Evolutionary conservation across 2,797 vertebrate species (phyloP).

Genomic region (Ciconia nigra): DNA sequence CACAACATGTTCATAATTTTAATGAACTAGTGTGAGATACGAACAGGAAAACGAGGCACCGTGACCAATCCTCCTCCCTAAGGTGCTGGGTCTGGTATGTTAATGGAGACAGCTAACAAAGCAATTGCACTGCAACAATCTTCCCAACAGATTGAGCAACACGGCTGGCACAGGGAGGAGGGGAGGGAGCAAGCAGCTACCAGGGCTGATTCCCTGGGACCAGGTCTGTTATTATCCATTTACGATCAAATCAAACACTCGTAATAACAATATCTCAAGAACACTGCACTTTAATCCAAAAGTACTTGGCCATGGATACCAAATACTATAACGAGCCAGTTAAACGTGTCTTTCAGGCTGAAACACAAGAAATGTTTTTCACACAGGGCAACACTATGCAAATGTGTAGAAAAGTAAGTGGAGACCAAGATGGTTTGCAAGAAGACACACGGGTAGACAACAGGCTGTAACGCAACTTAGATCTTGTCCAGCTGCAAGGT

Average conservation of each 20-base stretch:
- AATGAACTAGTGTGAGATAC: background rate
- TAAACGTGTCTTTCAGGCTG: background rate
- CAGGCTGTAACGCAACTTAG: background rate
- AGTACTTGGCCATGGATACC: background rate
- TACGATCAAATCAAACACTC: background rate
- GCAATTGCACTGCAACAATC: background rate
- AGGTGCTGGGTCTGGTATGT: background rate
- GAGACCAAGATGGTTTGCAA: background rate
- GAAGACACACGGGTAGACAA: background rate
- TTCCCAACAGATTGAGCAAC: background rate
- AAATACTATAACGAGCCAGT: background rate
- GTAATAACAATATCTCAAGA: background rate
- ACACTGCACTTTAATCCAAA: background rate
- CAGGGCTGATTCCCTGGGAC: background rate
- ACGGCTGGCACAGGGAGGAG: background rate
- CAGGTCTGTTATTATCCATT: background rate
- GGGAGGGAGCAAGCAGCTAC: background rate
- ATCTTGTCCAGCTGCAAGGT: background rate
- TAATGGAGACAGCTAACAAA: background rate
- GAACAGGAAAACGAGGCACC: background rate
- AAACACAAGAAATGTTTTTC: background rate
- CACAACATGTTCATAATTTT: slow-evolving; percentile 12
- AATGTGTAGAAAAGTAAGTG: background rate
- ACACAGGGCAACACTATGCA: background rate
- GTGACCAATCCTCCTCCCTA: background rate